Evolutionary conservation across 2,113 vertebrate species (phyloP), one percentile per base, ranked within the genome.

Genomic region (Perca fluviatilis): DNA sequence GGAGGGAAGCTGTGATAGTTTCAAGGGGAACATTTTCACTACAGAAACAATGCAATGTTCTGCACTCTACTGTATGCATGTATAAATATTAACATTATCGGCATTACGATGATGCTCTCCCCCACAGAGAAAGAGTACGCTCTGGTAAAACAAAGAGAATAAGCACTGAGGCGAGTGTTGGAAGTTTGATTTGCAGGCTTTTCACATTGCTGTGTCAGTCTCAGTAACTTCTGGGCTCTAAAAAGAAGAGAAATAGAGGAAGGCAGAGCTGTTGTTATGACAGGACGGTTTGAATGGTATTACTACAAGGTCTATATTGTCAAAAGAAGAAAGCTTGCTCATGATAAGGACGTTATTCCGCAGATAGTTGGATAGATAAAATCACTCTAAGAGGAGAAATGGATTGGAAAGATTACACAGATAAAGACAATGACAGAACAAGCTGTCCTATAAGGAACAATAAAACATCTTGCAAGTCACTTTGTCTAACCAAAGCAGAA

Each of bases 271-370:
- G 47, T 67, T 36, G 6, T 30, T 77, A 23, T 43, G 49, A 63
- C 56, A 67, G 65, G 46, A 1, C 30, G 30, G n/a, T 71, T 40
- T 70, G 21, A 33, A 51, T 5, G 8, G n/a, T 50, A 3, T 23
- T 74, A 50, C 50, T 27, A 73, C 30, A 75, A 36, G 57, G 58
- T 61, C 63, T 74, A 15, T 54, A 23, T 16, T 54, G 25, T 64
- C 63, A 74, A 27, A 77, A n/a, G 75, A 47, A 65, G 61, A 80
- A 66, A 58, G 43, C 27, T 13, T 12, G 43, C 13, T 49, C 19
- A 11, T 23, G 51, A 67, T 36, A 16, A 60, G 18, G 67, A 71
- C 43, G 11, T 51, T 13, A 49, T 66, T 25, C 21, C 36, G 30
- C n/a, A 43, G 50, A 68, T 36, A 74, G 25, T n/a, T 23, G 10